Percentiles rank a stretch among this genome's conserved stretches.
phyloP scores from a whole-genome alignment of 2,888 invertebrate genomes.

The Electrophaes corylata region DNA sequence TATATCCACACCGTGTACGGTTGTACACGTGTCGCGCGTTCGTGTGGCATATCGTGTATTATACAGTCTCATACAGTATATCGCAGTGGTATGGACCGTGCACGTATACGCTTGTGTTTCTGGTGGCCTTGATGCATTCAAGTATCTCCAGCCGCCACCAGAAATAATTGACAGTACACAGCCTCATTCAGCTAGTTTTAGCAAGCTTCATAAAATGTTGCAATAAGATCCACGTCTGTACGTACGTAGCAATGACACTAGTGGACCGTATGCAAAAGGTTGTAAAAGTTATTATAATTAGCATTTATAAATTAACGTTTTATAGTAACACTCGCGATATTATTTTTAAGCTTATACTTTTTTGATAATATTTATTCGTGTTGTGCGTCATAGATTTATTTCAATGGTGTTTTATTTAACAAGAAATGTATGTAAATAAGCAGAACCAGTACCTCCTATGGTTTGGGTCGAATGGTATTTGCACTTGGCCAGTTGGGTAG shows the following conservation, averaged over 20 bases:
- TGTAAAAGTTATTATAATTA: constrained; percentile 4
- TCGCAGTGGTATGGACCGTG: too few relatives aligned
- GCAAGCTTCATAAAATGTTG: not conserved
- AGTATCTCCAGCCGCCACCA: not conserved
- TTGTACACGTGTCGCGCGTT: too few relatives aligned
- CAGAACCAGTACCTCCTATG: not conserved
- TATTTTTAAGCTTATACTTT: constrained; percentile 18
- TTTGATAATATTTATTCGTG: constrained; percentile 21
- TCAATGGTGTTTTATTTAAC: not conserved
- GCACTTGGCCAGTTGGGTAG: not conserved
- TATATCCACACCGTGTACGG: too few relatives aligned
- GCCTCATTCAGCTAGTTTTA: not conserved
- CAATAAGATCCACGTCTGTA: not conserved
- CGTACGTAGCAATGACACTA: not conserved
- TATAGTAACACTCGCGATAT: constrained; percentile 19
- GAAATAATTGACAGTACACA: not conserved
- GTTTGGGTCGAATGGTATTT: too few relatives aligned
- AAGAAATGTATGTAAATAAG: not conserved
- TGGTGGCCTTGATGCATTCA: not conserved
- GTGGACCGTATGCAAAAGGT: not conserved
- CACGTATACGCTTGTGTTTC: not conserved
- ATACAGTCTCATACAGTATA: too few relatives aligned
- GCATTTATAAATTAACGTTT: constrained; percentile 6
- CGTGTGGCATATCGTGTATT: too few relatives aligned
- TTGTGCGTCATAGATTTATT: constrained; percentile 15